A percentile compares a stretch with the other conserved stretches of the same genome.
Conservation (phyloP, 2,888 invertebrate species). For the Platycnemis pennipes region DNA sequence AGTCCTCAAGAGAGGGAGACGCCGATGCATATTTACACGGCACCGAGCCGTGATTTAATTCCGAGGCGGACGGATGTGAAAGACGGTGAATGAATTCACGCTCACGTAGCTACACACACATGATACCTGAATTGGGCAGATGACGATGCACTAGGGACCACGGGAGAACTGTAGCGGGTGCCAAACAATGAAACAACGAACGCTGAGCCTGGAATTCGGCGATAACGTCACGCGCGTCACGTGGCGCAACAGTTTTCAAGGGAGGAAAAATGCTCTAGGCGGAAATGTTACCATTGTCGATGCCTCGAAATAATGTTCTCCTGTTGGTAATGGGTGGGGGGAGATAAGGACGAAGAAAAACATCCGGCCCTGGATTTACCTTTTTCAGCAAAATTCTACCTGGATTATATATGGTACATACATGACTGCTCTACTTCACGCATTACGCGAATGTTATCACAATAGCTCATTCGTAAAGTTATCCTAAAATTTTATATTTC, state of each 20-base stretch:
- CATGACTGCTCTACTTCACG: neutral
- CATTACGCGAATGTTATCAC: neutral
- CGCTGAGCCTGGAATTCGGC: neutral
- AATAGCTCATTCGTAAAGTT: neutral
- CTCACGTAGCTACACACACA: no score
- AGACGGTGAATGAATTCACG: neutral
- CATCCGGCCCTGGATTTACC: neutral
- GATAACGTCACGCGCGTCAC: neutral
- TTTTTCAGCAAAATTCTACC: neutral
- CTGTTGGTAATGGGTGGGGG: neutral
- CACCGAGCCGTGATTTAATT: neutral
- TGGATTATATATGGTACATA: neutral
- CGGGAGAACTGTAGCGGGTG: neutral
- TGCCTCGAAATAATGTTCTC: neutral
- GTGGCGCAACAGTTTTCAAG: neutral
- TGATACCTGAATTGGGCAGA: neutral
- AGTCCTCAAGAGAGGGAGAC: slow-evolving; percentile 4
- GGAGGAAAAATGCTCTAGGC: neutral
- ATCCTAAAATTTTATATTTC: neutral
- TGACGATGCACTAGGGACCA: neutral
- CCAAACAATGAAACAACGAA: neutral
- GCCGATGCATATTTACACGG: neutral
- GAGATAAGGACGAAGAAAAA: neutral
- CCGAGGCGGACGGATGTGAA: neutral
- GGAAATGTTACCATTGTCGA: neutral